Conservation (phyloP, 2,888 invertebrate species). For the Apodemia zela region DNA sequence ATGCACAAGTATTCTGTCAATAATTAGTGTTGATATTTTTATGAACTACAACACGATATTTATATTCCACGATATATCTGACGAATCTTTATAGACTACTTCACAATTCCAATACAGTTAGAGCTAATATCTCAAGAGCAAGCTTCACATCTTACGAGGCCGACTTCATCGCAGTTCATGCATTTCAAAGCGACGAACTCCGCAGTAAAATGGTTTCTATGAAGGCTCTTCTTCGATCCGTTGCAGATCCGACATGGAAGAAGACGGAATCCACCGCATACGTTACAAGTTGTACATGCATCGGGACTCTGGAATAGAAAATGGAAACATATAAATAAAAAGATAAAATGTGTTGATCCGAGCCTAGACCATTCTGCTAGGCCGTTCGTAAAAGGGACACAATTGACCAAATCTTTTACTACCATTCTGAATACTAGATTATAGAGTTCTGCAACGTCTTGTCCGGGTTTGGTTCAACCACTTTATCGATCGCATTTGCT, state of each 20-base stretch:
- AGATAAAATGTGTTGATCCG: too few relatives aligned
- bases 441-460: too few relatives aligned
- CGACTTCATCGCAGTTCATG: slow-evolving; percentile 97
- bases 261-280: slow-evolving; percentile 95
- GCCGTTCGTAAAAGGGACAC: too few relatives aligned
- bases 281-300: slow-evolving; percentile 89
- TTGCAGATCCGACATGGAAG: slow-evolving; percentile 95
- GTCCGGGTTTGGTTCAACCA: too few relatives aligned
- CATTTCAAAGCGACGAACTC: slow-evolving; percentile 96
- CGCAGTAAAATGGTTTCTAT: slow-evolving; percentile 95
- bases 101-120: not conserved
- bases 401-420: too few relatives aligned
- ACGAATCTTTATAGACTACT: not conserved
- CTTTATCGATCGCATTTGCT: too few relatives aligned
- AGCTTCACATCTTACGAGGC: slow-evolving; percentile 92
- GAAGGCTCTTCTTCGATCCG: slow-evolving; percentile 97
- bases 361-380: too few relatives aligned
- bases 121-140: slow-evolving; percentile 77
- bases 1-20: not conserved
- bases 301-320: slow-evolving; percentile 84
- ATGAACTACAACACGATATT: too few relatives aligned
- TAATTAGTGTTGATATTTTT: too few relatives aligned
- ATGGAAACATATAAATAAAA: not conserved
- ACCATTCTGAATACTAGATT: too few relatives aligned
- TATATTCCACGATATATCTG: not conserved